Evolutionary conservation across 2,113 vertebrate genomes (phyloP).

Genomic region (Psammodynastes pulverulentus): DNA sequence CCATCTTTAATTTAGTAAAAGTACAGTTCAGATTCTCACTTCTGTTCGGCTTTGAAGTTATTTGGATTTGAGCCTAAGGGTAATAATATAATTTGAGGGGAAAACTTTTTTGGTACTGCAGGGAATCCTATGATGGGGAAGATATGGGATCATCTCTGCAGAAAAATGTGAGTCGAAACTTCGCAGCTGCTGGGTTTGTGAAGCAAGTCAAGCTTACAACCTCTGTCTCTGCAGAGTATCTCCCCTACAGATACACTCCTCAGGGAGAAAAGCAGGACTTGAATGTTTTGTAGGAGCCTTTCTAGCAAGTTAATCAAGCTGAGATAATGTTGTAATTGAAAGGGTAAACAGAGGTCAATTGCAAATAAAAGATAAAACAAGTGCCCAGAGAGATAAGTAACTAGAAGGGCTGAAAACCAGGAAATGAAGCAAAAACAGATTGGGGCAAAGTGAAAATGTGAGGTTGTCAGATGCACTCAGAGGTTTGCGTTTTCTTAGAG

Average conservation of each 20-base stretch:
- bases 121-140: neutral
- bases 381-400: neutral
- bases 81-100: neutral
- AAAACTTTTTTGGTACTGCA: neutral
- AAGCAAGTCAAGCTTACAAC: neutral
- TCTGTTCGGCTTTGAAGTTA: constrained; percentile 6
- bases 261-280: neutral
- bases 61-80: constrained; percentile 15
- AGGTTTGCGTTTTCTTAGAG: neutral
- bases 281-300: neutral
- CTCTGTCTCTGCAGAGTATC: neutral
- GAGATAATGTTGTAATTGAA: neutral
- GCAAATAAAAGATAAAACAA: neutral
- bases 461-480: neutral
- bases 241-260: neutral
- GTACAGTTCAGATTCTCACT: constrained; percentile 35
- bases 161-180: neutral
- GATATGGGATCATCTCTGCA: neutral
- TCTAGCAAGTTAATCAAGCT: neutral
- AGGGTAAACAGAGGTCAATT: neutral
- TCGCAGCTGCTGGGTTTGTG: neutral
- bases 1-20: constrained; percentile 27
- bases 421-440: neutral
- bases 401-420: neutral
- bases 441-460: neutral